Conservation (phyloP, 2,797 vertebrate species). For the Spheniscus humboldti region DNA sequence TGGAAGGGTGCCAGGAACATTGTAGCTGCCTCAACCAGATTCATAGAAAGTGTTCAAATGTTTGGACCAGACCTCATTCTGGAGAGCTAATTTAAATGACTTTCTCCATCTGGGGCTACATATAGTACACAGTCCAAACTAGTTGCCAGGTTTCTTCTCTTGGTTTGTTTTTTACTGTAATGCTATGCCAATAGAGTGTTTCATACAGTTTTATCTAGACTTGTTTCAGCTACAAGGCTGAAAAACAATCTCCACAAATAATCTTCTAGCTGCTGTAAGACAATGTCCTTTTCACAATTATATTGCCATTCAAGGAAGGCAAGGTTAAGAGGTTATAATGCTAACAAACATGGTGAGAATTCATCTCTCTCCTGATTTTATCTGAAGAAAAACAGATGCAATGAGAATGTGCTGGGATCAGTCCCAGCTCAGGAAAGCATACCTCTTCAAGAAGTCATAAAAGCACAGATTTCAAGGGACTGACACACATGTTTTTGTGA, state of each 20-base stretch:
- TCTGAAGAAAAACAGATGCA: neutral
- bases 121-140: neutral
- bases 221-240: neutral
- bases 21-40: neutral
- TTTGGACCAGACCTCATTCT: neutral
- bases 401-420: neutral
- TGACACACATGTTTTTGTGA: neutral
- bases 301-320: neutral
- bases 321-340: neutral
- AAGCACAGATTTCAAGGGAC: neutral
- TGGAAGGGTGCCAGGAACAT: neutral
- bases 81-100: neutral
- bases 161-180: neutral
- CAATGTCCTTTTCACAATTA: neutral
- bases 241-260: neutral
- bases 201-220: neutral
- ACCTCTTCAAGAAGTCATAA: neutral
- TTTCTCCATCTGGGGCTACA: neutral
- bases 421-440: neutral
- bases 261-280: neutral
- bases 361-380: neutral
- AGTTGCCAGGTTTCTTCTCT: neutral
- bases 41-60: neutral
- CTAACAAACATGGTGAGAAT: neutral
- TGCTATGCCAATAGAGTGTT: neutral